Evolutionary conservation across 2,797 vertebrate genomes (phyloP).

Genomic region (Tamandua tetradactyla): DNA sequence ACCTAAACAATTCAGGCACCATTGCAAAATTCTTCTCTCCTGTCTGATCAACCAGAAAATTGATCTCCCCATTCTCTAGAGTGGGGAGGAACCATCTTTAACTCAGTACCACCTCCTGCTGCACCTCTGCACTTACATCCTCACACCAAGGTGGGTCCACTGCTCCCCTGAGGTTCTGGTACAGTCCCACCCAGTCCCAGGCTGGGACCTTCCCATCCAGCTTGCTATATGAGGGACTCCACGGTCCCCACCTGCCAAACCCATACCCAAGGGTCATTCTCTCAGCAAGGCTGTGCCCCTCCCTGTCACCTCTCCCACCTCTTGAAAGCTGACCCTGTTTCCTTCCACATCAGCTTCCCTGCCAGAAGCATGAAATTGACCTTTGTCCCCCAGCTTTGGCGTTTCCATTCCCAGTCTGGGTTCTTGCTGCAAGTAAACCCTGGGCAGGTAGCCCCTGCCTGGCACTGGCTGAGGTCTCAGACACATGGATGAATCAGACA

Average conservation of each 20-base stretch:
- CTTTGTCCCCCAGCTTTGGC: background rate
- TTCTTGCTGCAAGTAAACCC: background rate
- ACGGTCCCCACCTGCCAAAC: background rate
- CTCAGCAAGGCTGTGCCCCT: background rate
- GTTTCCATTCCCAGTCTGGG: background rate
- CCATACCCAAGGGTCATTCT: too few species aligned
- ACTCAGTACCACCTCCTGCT: background rate
- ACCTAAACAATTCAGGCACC: background rate
- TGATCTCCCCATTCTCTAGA: background rate
- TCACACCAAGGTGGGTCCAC: background rate
- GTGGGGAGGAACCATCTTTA: background rate
- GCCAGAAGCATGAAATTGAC: rapidly evolving
- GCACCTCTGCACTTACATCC: background rate
- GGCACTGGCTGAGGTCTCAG: background rate
- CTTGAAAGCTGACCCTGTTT: background rate
- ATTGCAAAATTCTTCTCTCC: background rate
- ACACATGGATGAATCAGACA: background rate
- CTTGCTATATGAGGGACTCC: background rate
- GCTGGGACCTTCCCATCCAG: background rate
- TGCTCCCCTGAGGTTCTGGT: too few species aligned
- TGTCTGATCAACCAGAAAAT: background rate
- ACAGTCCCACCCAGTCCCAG: background rate
- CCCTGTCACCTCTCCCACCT: too few species aligned
- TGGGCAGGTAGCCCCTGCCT: background rate
- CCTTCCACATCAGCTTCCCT: background rate